A percentile compares a stretch with the other conserved stretches of the same genome.
phyloP scores from a whole-genome alignment of 2,888 invertebrate species.

The Chromoteleia sp. region DNA sequence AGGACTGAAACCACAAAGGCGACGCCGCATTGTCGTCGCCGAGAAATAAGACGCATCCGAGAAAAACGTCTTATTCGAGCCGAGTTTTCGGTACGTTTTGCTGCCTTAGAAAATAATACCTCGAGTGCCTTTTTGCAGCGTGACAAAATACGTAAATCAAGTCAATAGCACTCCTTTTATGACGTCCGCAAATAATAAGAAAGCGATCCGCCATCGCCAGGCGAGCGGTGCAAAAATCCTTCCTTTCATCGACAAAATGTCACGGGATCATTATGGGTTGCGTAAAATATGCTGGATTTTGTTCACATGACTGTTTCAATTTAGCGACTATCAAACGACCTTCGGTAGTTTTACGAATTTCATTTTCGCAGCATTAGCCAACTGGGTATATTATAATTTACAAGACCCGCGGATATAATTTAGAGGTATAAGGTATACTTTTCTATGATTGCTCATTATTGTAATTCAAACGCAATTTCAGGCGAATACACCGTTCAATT shows the following conservation, averaged over 20 bases:
- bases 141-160: constrained; percentile 38
- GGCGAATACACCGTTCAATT: too few relatives aligned
- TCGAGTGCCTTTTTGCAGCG: constrained; percentile 34
- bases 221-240: constrained; percentile 22
- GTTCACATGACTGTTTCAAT: constrained; percentile 41
- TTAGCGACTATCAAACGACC: too few relatives aligned
- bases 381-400: too few relatives aligned
- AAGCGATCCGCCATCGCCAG: constrained; percentile 3
- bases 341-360: too few relatives aligned
- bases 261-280: constrained; percentile 29
- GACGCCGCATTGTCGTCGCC: constrained; percentile 31
- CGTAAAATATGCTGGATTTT: constrained; percentile 28
- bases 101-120: constrained; percentile 23
- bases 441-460: too few relatives aligned
- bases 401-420: too few relatives aligned
- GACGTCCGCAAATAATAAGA: constrained; percentile 30
- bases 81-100: constrained; percentile 30
- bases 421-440: too few relatives aligned
- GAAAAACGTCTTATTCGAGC: constrained; percentile 20
- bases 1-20: constrained; percentile 36
- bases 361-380: too few relatives aligned
- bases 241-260: constrained; percentile 35
- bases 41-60: constrained; percentile 2
- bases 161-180: constrained; percentile 26
- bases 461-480: too few relatives aligned